Percentiles rank a stretch among this genome's conserved stretches.
phyloP scores from a whole-genome alignment of 2,888 invertebrate species.

The Idaea straminata region DNA sequence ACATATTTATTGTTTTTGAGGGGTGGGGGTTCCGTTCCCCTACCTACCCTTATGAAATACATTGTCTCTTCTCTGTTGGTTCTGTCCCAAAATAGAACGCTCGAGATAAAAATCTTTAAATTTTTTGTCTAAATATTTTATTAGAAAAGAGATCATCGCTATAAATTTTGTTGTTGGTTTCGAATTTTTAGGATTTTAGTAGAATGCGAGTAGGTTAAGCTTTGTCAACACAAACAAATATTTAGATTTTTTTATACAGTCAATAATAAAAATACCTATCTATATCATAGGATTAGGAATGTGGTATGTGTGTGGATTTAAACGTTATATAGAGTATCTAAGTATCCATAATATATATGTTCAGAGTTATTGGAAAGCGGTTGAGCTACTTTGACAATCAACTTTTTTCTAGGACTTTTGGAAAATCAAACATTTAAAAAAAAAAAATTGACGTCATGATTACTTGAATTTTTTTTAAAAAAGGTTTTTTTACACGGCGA shows the following conservation, averaged over 20 bases:
- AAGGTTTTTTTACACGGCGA: too few relatives aligned
- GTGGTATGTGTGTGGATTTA: neutral
- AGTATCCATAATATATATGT: too few relatives aligned
- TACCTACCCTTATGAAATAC: slow-evolving; percentile 43
- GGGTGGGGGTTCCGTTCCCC: slow-evolving; percentile 51
- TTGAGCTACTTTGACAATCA: too few relatives aligned
- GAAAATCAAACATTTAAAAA: too few relatives aligned
- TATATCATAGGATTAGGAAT: neutral
- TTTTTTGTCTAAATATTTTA: slow-evolving; percentile 8
- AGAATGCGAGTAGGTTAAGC: neutral
- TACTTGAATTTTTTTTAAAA: too few relatives aligned
- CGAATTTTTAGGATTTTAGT: neutral
- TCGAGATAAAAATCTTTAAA: slow-evolving; percentile 41
- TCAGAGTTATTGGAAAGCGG: too few relatives aligned
- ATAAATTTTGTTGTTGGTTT: neutral
- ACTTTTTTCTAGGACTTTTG: too few relatives aligned
- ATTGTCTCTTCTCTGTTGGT: slow-evolving; percentile 28
- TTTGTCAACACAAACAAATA: neutral
- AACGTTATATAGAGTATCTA: too few relatives aligned
- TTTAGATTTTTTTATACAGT: neutral
- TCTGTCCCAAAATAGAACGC: slow-evolving; percentile 30
- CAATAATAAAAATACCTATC: neutral
- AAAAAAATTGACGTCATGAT: too few relatives aligned
- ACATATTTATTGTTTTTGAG: slow-evolving; percentile 76
- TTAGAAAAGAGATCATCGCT: neutral